Evolutionary conservation across 2,888 invertebrate species (phyloP), one percentile per base, ranked within the genome.

Genomic region (Oscheius onirici): DNA sequence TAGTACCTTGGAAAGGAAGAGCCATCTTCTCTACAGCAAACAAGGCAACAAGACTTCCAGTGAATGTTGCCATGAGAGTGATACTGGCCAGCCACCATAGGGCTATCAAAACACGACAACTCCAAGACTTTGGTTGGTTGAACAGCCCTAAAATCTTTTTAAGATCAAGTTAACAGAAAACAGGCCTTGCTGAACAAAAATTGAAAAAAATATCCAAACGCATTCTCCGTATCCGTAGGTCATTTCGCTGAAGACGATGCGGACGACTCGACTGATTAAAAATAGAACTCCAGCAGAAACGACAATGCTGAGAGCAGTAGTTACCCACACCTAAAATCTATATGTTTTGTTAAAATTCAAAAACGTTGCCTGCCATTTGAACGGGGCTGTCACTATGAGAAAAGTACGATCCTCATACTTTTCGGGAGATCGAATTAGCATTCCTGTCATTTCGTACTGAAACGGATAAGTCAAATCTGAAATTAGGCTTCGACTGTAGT

Each of bases 401-500:
- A 81, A 73, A 0, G 81, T 81, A 44, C 83, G 75, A 46, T 84
- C 82, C 20, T 73, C 75, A 61, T 77, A 83, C 60, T 79, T 78
- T 54, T 83, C 82, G 0, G 84, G 85, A 0, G 80, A 75, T 24
- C 74, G 71, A 17, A 80, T 78, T 73, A 80, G 69, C 51, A 80
- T 80, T 22, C 78, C 85, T n/a, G 85, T 82, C 8, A 75, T 73
- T 51, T 83, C 82, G 49, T 75, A 83, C 61, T 83, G 77, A 57
- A 85, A 83, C 0, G 84, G 84, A 68, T 80, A 82, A 5, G 89
- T 89, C 77, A 89, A 74, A 70, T 83, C 83, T 1, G 80, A 73
- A 24, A 81, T 78, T 1, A 77, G 46, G 58, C 79, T 75, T 3
- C 83, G 72, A 55, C 82, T 80, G 65, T 78, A 81, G 49, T 83